These are phyloP conservation scores for Cheilinus undulatus DNA, from an alignment of 2,113 vertebrate genomes.

Conservation along the genomic window DNA sequence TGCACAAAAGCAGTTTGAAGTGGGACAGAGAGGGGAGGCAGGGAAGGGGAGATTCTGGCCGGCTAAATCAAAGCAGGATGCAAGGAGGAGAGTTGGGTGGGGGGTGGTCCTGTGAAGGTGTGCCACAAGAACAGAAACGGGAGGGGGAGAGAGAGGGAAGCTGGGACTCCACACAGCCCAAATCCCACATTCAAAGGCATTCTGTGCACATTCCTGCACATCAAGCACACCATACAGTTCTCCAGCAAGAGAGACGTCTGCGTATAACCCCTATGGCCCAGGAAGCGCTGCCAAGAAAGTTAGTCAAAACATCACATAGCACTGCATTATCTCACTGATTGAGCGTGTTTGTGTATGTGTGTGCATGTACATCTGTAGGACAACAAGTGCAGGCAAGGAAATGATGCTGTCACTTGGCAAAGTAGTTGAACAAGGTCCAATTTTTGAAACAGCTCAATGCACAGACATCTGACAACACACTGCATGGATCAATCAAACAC, in stretches of 20 bases:
- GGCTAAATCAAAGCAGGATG: constrained; percentile 75
- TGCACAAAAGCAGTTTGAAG: constrained; percentile 77
- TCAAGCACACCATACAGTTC: constrained; percentile 49
- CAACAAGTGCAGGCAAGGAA: neutral
- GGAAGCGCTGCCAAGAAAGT: constrained; percentile 25
- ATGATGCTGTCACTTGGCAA: neutral
- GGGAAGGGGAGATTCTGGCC: constrained; percentile 64
- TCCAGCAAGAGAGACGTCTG: constrained; percentile 31
- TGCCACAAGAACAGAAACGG: constrained; percentile 66
- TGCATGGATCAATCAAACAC: neutral
- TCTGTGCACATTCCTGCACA: constrained; percentile 77
- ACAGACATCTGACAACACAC: neutral
- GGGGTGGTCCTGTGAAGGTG: constrained; percentile 73
- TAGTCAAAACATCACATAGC: constrained; percentile 39
- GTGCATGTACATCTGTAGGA: neutral
- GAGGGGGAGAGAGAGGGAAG: constrained; percentile 18
- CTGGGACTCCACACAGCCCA: constrained; percentile 50
- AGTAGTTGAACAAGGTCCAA: constrained; percentile 1
- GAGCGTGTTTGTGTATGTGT: constrained; percentile 15
- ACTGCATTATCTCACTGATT: constrained; percentile 23
- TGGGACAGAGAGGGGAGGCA: constrained; percentile 63
- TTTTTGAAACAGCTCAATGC: neutral
- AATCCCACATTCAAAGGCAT: constrained; percentile 74
- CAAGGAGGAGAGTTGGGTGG: constrained; percentile 55
- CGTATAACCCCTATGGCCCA: neutral